Evolutionary conservation across 2,113 vertebrate species (phyloP), one percentile per base, ranked within the genome.

Genomic region (Blennius ocellaris): DNA sequence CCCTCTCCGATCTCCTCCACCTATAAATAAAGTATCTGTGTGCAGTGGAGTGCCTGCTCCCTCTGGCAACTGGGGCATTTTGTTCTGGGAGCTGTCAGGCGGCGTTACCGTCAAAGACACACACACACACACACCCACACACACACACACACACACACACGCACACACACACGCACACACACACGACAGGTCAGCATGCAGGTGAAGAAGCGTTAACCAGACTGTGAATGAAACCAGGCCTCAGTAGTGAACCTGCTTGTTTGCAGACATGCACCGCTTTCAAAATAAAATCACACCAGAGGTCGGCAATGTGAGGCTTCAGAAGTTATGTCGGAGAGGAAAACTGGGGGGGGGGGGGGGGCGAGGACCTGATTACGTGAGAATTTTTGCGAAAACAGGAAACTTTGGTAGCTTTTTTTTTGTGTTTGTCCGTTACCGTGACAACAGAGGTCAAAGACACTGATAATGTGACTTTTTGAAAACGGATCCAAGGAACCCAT

Each of bases 71-170:
- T 41, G 37, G 45, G 56, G 73, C 75, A 73, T 80, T 73, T 80
- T 87, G 76, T 72, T 82, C 83, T 90, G 82, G 72, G 73, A 87
- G 74, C 84, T 89, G 83, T 85, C 75, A 72, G 40, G 70, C 21
- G 11, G 43, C 15, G 52, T 86, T 82, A 81, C 53, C 58, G 47
- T 83, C 73, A 83, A 51, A 73, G 76, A 53, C 21, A 30, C 21
- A 52, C 11, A 21, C 30, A 16, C 43, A 43, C 5, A 17, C 17
- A 16, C 40, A 40, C 36, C 44, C 11, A 55, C 58, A 58, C 21
- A 47, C 30, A 69, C 49, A 60, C 15, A 75, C 56, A 14, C 16
- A 16, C 10, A 51, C 21, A n/a, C 36, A 58, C 38, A 56, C 38
- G 47, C 51, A 52, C 1, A 57, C 40, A 53, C 21, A 30, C 21